Conservation (phyloP, 2,888 invertebrate genomes). For the Eledona agricola region DNA sequence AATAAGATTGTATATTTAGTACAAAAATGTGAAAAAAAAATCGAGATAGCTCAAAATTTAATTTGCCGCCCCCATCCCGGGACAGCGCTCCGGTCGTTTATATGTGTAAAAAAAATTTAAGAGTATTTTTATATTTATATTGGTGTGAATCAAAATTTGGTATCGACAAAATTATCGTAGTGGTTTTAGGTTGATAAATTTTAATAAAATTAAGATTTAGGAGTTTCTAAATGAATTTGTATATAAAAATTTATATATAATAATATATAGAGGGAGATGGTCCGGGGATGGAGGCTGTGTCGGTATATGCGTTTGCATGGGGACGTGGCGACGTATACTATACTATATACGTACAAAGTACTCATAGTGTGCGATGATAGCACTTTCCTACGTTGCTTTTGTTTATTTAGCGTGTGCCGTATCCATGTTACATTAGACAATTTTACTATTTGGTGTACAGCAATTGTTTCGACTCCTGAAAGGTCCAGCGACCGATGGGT, state of each 20-base stretch:
- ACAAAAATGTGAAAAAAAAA: conserved; percentile 60
- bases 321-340: conserved; percentile 63
- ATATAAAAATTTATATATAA: conserved; percentile 74
- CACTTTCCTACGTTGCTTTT: conserved; percentile 61
- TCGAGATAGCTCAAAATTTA: conserved; percentile 65
- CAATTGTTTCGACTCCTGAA: conserved; percentile 61
- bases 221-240: conserved; percentile 75
- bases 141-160: conserved; percentile 66
- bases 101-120: conserved; percentile 65
- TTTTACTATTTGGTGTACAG: conserved; percentile 66
- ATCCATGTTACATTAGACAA: conserved; percentile 65
- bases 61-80: conserved; percentile 52
- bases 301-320: conserved; percentile 58
- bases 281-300: conserved; percentile 59
- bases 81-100: conserved; percentile 57
- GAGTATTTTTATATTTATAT: conserved; percentile 66
- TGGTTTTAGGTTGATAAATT: conserved; percentile 63
- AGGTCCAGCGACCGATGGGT: conserved; percentile 46
- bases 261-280: conserved; percentile 67
- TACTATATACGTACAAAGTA: conserved; percentile 64
- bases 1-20: conserved; percentile 64
- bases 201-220: conserved; percentile 73
- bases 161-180: conserved; percentile 64
- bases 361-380: conserved; percentile 60
- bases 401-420: conserved; percentile 64